Evolutionary conservation across 2,888 invertebrate genomes (phyloP), one percentile per base, ranked within the genome.

Genomic region (Agriopis leucophaearia): DNA sequence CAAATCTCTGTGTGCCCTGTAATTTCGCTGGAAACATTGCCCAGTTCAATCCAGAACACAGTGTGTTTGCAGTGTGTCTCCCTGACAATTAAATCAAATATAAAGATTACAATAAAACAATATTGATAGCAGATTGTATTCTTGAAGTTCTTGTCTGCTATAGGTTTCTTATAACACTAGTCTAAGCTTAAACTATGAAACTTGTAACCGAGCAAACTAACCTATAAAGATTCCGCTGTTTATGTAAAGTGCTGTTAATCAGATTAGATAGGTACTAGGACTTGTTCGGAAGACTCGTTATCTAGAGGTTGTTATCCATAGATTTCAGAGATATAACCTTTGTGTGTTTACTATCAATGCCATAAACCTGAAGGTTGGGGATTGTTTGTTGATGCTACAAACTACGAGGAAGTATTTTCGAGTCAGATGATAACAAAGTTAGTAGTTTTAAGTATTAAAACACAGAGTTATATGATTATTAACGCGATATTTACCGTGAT

Each of bases 241-340:
- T 57, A 57, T 61, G 45, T 40, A 62, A 58, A 52, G 52, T 57
- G 42, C 52, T 62, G 52, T 62, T 52, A 51, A 66, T 60, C 66
- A 51, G 66, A 60, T 66, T 40, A 66, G 61, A 61, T 51, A 66
- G 61, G 56, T 51, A 60, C 44, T 18, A 56, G 42, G 40, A 50
- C 60, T 50, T 61, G 66, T 55, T 57, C 18, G 6, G 44, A 18
- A 44, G 56, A n/a, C 54, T 18, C 54, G 35, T 56, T 66, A 66
- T 66, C 61, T 51, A 15, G 8, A 51, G 56, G 56, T 18, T 40
- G 38, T 42, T 66, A 66, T 62, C 54, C 52, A 40, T 62, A 62
- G 61, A 66, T 61, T 51, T 38, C 7, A 18, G 9, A 51, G 61
- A 66, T 66, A 66, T 66, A 66, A 57, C 50, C n/a, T 36, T 36